These are phyloP conservation scores for Spisula subtruncata DNA, from an alignment of 2,888 invertebrate species.

Conservation along the genomic window DNA sequence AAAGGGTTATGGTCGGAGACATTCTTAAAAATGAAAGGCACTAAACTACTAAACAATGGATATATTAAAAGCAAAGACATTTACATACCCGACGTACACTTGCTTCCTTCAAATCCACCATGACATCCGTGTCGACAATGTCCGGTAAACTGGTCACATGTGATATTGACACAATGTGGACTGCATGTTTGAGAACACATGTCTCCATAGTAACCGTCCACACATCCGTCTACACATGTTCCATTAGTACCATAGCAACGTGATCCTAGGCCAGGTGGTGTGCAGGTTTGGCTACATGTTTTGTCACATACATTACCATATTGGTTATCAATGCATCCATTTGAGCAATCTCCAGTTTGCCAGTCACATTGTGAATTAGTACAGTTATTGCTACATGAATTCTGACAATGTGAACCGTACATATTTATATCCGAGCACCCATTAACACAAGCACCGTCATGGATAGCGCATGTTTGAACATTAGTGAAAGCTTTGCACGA, in stretches of 20 bases:
- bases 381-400: neutral
- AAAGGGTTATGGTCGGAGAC: too few relatives aligned
- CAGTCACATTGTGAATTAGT: neutral
- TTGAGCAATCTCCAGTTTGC: neutral
- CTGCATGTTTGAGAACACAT: neutral
- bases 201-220: conserved; percentile 31
- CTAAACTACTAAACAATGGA: too few relatives aligned
- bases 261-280: neutral
- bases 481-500: neutral
- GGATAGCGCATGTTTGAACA: neutral
- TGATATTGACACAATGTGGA: conserved; percentile 20
- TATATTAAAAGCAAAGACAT: neutral
- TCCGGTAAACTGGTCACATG: conserved; percentile 9
- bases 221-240: conserved; percentile 32
- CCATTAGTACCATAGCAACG: conserved; percentile 28
- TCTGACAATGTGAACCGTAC: neutral
- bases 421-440: neutral
- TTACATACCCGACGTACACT: conserved; percentile 3
- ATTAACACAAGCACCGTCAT: neutral
- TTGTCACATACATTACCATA: neutral
- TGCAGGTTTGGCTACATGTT: neutral
- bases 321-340: neutral
- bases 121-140: conserved; percentile 12
- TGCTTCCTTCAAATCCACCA: neutral
- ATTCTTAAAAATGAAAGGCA: too few relatives aligned